Evolutionary conservation across 1,140 invertebrate species (phyloP).

Genomic region (Anastatus disparis): DNA sequence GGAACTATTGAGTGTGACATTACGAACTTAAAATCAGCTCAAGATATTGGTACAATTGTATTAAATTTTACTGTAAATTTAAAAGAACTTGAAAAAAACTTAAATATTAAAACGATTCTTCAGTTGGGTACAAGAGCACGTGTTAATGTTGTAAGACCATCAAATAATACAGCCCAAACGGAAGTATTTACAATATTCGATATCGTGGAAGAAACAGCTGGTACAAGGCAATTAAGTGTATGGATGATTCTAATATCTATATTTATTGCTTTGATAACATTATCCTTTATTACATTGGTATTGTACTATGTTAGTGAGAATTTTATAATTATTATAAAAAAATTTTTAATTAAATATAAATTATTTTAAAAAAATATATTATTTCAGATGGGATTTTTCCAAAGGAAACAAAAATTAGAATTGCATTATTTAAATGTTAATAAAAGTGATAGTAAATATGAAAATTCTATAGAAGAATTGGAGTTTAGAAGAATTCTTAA

Average conservation of each 20-base stretch:
- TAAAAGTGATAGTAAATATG: background rate
- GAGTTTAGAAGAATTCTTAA: background rate
- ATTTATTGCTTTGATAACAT: slow-evolving; percentile 54
- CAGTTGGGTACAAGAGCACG: background rate
- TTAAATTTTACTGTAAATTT: slow-evolving; percentile 45
- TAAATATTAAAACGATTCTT: background rate
- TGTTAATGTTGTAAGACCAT: background rate
- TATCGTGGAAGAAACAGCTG: slow-evolving; percentile 32
- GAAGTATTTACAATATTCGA: slow-evolving; percentile 54
- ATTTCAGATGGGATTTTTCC: slow-evolving; percentile 53
- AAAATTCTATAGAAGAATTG: background rate
- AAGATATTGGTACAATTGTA: slow-evolving; percentile 46
- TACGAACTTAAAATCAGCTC: slow-evolving; percentile 40
- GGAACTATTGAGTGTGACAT: slow-evolving; percentile 44
- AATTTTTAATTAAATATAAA: background rate
- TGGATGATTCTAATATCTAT: slow-evolving; percentile 58
- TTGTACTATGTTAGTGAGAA: slow-evolving; percentile 53
- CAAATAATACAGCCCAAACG: background rate
- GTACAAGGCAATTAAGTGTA: slow-evolving; percentile 43
- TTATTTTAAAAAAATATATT: slow-evolving; percentile 3
- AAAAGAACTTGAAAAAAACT: slow-evolving; percentile 40
- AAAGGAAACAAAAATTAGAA: slow-evolving; percentile 49
- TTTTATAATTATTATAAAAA: no score
- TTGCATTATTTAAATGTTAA: slow-evolving; percentile 36
- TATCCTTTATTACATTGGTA: slow-evolving; percentile 50